Evolutionary conservation across 1,140 invertebrate genomes (phyloP).

Genomic region (Brachionus angularis): DNA sequence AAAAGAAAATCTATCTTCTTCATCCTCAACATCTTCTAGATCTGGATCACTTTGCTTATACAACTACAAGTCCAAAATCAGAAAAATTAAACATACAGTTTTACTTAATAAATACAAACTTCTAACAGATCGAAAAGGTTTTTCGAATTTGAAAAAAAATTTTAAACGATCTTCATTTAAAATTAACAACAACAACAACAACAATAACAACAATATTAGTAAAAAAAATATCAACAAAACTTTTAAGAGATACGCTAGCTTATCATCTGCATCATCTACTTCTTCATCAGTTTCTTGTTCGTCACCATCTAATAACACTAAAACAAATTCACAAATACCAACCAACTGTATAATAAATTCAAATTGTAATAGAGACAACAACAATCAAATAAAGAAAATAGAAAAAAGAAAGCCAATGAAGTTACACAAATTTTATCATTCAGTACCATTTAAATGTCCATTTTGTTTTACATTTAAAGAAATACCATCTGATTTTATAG

Average conservation of each 20-base stretch:
- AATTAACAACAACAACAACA: no score
- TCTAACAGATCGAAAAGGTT: no score
- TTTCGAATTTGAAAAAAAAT: no score
- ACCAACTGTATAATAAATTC: no score
- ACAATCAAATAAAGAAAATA: no score
- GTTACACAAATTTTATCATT: conserved; percentile 35
- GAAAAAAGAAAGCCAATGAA: conserved; percentile 35
- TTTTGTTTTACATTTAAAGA: conserved; percentile 41
- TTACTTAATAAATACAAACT: no score
- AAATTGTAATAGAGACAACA: not conserved
- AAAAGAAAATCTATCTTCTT: conserved; percentile 36
- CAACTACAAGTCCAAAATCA: conserved; percentile 26
- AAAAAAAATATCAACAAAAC: no score
- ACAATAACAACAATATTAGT: no score
- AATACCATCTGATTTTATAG: conserved; percentile 33
- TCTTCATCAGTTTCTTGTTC: conserved; percentile 26
- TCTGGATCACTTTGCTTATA: conserved; percentile 8
- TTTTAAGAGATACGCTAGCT: conserved; percentile 19
- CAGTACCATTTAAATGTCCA: conserved; percentile 42
- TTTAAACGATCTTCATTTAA: no score
- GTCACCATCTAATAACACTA: not conserved
- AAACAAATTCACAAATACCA: conserved; percentile 12
- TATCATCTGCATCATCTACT: conserved; percentile 33
- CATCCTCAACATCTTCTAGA: conserved; percentile 24
- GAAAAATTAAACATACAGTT: not conserved